Percentiles rank a stretch among this genome's conserved stretches.
Conservation (phyloP, 2,797 vertebrate species). For the Morus bassanus region DNA sequence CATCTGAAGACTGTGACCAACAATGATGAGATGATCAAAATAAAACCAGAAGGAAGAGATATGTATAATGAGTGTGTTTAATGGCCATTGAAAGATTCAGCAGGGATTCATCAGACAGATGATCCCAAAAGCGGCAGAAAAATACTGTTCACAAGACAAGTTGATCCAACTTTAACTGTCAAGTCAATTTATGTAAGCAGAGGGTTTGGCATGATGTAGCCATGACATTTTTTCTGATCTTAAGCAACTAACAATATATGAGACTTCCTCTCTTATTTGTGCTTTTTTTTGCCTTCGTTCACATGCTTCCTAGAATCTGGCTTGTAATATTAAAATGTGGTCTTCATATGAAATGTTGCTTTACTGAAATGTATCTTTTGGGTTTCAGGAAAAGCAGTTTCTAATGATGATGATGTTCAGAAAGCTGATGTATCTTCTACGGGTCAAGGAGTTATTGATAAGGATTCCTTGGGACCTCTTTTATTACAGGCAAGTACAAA, state of each 20-base stretch:
- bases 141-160: neutral
- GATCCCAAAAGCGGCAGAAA: neutral
- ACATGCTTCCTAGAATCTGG: neutral
- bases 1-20: neutral
- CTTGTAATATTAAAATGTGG: neutral
- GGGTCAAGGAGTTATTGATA: conserved; percentile 97
- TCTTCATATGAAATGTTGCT: neutral
- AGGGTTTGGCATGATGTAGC: neutral
- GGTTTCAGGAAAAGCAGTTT: conserved; percentile 88
- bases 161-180: neutral
- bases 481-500: conserved; percentile 88
- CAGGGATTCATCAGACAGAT: neutral
- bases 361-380: neutral
- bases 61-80: neutral
- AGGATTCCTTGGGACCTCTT: conserved; percentile 95
- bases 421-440: conserved; percentile 98
- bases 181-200: neutral
- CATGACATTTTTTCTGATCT: neutral
- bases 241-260: neutral
- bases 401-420: conserved; percentile 94
- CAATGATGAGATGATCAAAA: neutral
- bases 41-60: neutral
- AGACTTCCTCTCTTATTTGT: neutral
- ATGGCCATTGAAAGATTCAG: neutral
- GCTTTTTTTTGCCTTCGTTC: neutral